Percentiles rank a stretch among this genome's conserved stretches.
phyloP scores from a whole-genome alignment of 37 sponge, comb jelly and placozoan genomes.

The Cladorhizidae sp. region DNA sequence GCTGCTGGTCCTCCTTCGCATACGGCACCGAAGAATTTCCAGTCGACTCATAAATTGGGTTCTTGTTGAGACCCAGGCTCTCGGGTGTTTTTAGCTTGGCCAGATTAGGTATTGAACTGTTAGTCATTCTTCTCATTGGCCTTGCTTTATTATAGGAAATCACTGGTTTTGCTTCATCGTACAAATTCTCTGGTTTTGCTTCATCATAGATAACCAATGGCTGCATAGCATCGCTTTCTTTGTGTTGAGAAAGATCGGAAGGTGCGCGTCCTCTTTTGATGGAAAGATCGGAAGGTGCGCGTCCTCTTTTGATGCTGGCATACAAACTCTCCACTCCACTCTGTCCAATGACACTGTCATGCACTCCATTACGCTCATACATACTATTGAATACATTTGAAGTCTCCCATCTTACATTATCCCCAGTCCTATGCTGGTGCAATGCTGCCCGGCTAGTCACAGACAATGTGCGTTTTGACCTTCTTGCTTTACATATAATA shows the following conservation, averaged over 20 bases:
- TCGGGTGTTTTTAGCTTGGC: not conserved
- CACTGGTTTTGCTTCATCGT: no score
- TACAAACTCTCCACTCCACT: no score
- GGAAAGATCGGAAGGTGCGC: not conserved
- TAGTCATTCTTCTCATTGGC: conserved; percentile 9
- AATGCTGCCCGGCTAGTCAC: no score
- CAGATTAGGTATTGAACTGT: conserved; percentile 10
- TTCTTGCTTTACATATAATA: not conserved
- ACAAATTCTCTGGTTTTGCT: not conserved
- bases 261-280: not conserved
- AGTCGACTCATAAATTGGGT: conserved; percentile 27
- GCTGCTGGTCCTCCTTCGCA: not conserved
- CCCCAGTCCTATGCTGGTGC: no score
- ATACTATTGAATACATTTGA: no score
- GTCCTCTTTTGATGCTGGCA: not conserved
- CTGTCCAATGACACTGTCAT: no score
- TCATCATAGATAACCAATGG: not conserved
- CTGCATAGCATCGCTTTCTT: not conserved
- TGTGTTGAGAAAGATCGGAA: not conserved
- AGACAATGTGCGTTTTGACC: not conserved
- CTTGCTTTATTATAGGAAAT: no score
- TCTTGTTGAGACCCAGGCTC: not conserved
- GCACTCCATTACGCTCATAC: no score
- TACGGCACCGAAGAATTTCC: not conserved
- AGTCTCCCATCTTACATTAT: no score